Evolutionary conservation across 2,888 invertebrate genomes (phyloP), one percentile per base, ranked within the genome.

Genomic region (Chrysolina americana): DNA sequence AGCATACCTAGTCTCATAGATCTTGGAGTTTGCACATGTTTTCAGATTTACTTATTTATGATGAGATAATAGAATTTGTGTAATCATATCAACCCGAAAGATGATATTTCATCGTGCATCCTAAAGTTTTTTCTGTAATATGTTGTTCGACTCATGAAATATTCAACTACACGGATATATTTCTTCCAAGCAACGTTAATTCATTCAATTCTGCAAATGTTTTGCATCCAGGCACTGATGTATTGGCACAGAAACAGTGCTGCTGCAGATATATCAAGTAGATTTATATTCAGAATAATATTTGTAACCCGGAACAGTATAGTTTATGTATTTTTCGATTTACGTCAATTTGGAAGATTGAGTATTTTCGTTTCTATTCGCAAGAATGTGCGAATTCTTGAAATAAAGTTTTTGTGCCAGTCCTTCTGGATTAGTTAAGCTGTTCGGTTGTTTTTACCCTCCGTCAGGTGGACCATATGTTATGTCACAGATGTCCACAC

Each of bases 291-390:
- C 28, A 6, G 59, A 1, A 0, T 59, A 59, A 59, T 59, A 28
- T 59, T 23, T 59, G 59, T 23, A 28, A 59, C 23, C 59, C 28
- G 28, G 59, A 59, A 59, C 11, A 23, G 28, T 59, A 23, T 23
- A 59, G 6, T 23, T 59, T 28, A 4, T 17, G 17, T 23, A 13
- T 59, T 59, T 59, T 59, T 59, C 28, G 28, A 28, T 59, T 59
- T n/a, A n/a, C 59, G 59, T 59, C 59, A 59, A 11, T 59, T 59
- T 28, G 59, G 59, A 59, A 59, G 59, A 59, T 59, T 59, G 59
- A 59, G 11, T 17, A 17, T 19, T 19, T 21, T 19, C 53, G 9
- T 28, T 59, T 59, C n/a, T 59, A n/a, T 59, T 59, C 23, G 28
- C 28, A 28, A 59, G 28, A 23, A 59, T 11, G 23, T 28, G 59